Percentiles rank a stretch among this genome's conserved stretches.
These are phyloP conservation scores for Drosophila arizonae DNA, from an alignment of 1,140 invertebrate genomes.

Conservation along the genomic window DNA sequence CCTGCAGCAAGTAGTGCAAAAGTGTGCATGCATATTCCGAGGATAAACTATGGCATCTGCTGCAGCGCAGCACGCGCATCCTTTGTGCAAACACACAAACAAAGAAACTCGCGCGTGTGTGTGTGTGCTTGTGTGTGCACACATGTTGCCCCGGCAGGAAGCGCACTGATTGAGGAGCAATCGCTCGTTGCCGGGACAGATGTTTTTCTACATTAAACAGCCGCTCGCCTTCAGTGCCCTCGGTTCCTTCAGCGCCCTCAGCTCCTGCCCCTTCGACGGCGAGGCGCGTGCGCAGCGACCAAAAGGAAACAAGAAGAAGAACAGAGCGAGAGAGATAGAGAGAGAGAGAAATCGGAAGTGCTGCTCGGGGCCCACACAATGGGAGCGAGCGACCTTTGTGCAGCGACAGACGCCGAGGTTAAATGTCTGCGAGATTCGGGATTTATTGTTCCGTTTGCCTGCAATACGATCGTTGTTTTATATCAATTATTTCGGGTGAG, in stretches of 20 bases:
- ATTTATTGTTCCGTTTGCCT: conserved; percentile 39
- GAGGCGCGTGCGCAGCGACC: conserved; percentile 61
- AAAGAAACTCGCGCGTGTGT: conserved; percentile 18
- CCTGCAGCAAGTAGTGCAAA: conserved; percentile 1
- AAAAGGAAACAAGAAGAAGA: background rate
- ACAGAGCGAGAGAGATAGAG: too few species aligned
- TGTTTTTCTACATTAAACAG: conserved; percentile 61
- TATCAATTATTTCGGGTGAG: conserved; percentile 36
- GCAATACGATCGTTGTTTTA: conserved; percentile 52
- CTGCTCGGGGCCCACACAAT: conserved; percentile 26
- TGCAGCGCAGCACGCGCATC: conserved; percentile 67
- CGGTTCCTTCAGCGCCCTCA: background rate
- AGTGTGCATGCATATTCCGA: conserved; percentile 36
- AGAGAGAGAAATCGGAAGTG: conserved; percentile 58
- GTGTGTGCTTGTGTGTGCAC: conserved; percentile 40
- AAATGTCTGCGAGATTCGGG: conserved; percentile 48
- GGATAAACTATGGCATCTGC: conserved; percentile 53
- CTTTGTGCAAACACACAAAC: conserved; percentile 58
- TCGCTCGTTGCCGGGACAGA: conserved; percentile 62
- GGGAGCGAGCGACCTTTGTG: conserved; percentile 10
- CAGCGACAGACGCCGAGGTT: conserved; percentile 34
- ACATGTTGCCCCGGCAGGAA: conserved; percentile 66
- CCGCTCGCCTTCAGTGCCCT: conserved; percentile 10
- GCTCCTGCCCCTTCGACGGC: background rate
- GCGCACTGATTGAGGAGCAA: conserved; percentile 78